Percentiles rank a stretch among this genome's conserved stretches.
Conservation (phyloP, 2,797 vertebrate genomes). For the Melanotaenia parkinsoni region DNA sequence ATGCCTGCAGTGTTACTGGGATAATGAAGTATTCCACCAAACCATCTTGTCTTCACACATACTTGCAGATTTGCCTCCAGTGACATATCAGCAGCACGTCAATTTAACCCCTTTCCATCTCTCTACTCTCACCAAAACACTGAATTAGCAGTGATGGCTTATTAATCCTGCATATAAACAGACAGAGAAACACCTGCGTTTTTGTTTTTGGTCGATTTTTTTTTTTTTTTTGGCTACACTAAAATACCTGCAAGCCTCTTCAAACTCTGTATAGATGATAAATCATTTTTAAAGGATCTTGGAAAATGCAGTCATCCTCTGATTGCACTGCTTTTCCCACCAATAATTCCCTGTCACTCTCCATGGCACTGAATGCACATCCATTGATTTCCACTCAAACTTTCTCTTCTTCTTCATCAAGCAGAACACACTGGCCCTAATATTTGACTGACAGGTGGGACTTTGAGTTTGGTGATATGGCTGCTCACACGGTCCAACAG, state of each 20-base stretch:
- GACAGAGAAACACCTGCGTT: neutral
- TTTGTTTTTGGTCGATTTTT: too few species aligned
- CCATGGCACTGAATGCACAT: neutral
- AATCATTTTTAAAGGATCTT: neutral
- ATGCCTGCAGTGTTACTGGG: neutral
- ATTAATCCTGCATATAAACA: neutral
- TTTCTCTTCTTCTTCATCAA: conserved; percentile 8
- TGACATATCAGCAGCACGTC: neutral
- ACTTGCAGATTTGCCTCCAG: too few species aligned
- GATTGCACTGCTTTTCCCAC: neutral
- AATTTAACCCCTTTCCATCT: neutral
- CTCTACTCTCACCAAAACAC: too few species aligned
- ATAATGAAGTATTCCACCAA: neutral
- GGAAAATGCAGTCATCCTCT: conserved; percentile 4
- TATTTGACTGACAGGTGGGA: conserved; percentile 17
- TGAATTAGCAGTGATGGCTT: too few species aligned
- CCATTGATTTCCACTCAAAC: conserved; percentile 35
- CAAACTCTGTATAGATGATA: neutral
- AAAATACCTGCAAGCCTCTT: neutral
- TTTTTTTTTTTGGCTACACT: too few species aligned
- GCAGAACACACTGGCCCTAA: conserved; percentile 16
- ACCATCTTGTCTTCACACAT: neutral
- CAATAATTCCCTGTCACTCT: conserved; percentile 23
- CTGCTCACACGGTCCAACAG: neutral
- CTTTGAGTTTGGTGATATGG: neutral